Percentiles rank a stretch among this genome's conserved stretches.
Evolutionary conservation across 1,140 invertebrate species (phyloP).

Genomic region (Neodiprion pinetum): DNA sequence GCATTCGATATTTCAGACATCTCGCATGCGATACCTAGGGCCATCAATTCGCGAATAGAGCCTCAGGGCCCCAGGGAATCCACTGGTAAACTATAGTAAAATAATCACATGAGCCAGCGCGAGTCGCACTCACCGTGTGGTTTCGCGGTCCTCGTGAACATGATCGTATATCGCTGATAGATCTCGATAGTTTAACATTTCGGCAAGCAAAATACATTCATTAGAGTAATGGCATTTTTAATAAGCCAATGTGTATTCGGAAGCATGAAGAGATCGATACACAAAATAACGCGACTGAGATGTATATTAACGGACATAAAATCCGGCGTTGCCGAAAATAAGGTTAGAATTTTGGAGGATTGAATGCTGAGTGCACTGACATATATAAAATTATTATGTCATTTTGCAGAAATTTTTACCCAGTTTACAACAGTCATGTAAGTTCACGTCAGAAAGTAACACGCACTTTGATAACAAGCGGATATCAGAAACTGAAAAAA

Average conservation of each 20-base stretch:
- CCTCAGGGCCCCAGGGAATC: too few relatives aligned
- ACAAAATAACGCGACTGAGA: conserved; percentile 20
- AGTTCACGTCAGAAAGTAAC: conserved; percentile 4
- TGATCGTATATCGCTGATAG: too few relatives aligned
- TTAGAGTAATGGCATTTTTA: conserved; percentile 28
- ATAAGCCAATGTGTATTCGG: conserved; percentile 17
- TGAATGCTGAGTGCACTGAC: background rate
- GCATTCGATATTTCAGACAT: too few relatives aligned
- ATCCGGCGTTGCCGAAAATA: conserved; percentile 10
- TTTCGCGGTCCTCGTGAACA: too few relatives aligned
- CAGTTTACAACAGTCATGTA: conserved; percentile 3
- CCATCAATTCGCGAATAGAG: too few relatives aligned
- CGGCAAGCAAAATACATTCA: background rate
- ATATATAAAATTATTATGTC: background rate
- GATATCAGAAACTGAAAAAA: conserved; percentile 34
- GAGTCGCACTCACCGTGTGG: too few relatives aligned
- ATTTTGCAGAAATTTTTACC: background rate
- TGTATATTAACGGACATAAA: conserved; percentile 10
- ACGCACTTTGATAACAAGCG: conserved; percentile 3
- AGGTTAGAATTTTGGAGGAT: conserved; percentile 33
- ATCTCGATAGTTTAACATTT: too few relatives aligned
- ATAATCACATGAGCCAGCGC: too few relatives aligned
- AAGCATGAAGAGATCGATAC: conserved; percentile 17
- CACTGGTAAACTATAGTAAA: too few relatives aligned
- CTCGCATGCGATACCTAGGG: too few relatives aligned